Conservation (phyloP, 2,888 invertebrate genomes). For the Antheraea assamensis region DNA sequence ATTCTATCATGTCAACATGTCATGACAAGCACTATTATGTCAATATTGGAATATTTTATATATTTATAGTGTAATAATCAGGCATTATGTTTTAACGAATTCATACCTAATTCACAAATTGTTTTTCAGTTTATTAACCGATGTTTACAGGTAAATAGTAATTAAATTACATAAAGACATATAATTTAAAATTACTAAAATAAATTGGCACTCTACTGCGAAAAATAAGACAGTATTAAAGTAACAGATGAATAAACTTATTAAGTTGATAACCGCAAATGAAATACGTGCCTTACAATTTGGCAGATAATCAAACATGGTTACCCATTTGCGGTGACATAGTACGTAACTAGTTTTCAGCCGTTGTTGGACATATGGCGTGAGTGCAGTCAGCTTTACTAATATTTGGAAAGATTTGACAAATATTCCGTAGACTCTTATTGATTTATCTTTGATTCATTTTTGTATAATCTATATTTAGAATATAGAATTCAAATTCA, state of each 20-base stretch:
- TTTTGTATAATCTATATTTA: background rate
- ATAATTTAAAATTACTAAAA: too few species aligned
- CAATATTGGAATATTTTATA: too few species aligned
- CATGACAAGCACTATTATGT: too few species aligned
- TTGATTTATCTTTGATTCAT: background rate
- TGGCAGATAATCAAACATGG: constrained; percentile 39
- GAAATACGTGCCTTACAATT: constrained; percentile 28
- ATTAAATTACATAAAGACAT: too few species aligned
- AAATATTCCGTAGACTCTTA: background rate
- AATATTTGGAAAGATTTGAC: constrained; percentile 8
- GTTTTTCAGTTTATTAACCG: background rate
- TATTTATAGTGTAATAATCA: too few species aligned
- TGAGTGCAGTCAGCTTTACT: background rate
- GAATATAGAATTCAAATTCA: too few species aligned
- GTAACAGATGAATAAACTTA: background rate
- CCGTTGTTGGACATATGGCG: constrained; percentile 6
- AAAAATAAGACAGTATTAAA: background rate
- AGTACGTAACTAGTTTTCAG: background rate
- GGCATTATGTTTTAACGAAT: background rate
- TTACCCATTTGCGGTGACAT: constrained; percentile 32
- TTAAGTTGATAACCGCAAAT: constrained; percentile 4
- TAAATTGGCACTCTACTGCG: background rate
- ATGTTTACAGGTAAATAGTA: too few species aligned
- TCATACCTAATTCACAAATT: background rate
- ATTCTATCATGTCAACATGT: too few species aligned